phyloP scores from a whole-genome alignment of 2,113 vertebrate genomes.

The Xiphophorus couchianus region DNA sequence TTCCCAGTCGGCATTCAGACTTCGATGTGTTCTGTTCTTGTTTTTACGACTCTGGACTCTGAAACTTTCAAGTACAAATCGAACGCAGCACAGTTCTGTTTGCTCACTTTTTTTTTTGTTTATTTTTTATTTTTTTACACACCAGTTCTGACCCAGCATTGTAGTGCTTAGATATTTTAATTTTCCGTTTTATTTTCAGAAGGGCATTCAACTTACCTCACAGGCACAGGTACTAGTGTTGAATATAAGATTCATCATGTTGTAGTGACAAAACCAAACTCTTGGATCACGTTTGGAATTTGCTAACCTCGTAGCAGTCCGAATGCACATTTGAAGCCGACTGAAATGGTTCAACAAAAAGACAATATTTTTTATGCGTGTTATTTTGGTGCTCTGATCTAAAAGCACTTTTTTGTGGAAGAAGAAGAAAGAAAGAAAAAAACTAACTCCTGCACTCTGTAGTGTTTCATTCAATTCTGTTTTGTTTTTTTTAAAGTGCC shows the following conservation, averaged over 20 bases:
- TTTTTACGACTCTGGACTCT: background rate
- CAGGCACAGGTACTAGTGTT: conserved; percentile 6
- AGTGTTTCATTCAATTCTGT: background rate
- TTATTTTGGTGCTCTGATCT: conserved; percentile 19
- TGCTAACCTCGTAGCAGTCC: conserved; percentile 19
- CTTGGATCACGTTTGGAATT: background rate
- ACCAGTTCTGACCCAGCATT: background rate
- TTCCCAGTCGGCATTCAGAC: background rate
- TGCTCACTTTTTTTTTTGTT: background rate
- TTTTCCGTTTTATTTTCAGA: background rate
- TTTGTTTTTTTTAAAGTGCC: conserved; percentile 84
- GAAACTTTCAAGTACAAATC: background rate
- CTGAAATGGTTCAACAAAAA: conserved; percentile 8
- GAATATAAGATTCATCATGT: conserved; percentile 9
- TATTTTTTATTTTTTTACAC: conserved; percentile 4
- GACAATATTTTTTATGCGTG: background rate
- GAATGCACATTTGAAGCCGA: conserved; percentile 8
- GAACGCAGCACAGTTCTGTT: background rate
- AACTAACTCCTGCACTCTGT: conserved; percentile 35
- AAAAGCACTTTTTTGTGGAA: conserved; percentile 30
- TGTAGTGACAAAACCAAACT: background rate
- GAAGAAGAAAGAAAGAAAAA: conserved; percentile 1
- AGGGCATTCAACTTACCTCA: background rate
- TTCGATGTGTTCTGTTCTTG: background rate
- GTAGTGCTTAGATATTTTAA: background rate